Evolutionary conservation across 2,888 invertebrate species (phyloP).

Genomic region (Euclidia mi): DNA sequence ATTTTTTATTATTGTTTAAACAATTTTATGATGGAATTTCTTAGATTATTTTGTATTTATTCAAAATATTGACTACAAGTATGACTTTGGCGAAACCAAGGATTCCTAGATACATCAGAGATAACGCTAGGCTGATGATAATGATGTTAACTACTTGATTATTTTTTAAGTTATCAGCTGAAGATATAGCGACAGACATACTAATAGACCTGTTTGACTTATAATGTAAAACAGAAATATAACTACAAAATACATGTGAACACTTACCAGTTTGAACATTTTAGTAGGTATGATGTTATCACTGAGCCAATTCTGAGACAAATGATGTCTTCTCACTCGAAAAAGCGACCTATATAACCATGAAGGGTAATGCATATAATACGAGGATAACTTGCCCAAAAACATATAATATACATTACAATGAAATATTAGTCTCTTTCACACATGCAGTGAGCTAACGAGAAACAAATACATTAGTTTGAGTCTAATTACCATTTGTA

Average conservation of each 20-base stretch:
- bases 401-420: constrained; percentile 1
- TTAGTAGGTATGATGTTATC: constrained; percentile 39
- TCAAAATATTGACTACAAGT: too few relatives aligned
- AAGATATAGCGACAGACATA: too few relatives aligned
- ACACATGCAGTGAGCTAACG: not conserved
- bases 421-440: constrained; percentile 7
- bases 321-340: constrained; percentile 30
- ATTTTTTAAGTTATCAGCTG: too few relatives aligned
- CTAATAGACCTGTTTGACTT: too few relatives aligned
- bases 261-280: constrained; percentile 65
- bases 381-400: not conserved
- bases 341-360: constrained; percentile 9
- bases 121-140: too few relatives aligned
- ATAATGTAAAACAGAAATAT: too few relatives aligned
- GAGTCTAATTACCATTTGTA: constrained; percentile 10
- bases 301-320: constrained; percentile 24
- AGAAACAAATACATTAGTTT: constrained; percentile 1
- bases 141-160: too few relatives aligned
- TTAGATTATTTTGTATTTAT: too few relatives aligned
- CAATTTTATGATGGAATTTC: too few relatives aligned
- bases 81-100: too few relatives aligned
- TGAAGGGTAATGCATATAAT: constrained; percentile 10
- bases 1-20: not conserved
- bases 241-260: not conserved
- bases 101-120: too few relatives aligned